Percentiles rank a stretch among this genome's conserved stretches.
phyloP scores from a whole-genome alignment of 2,888 invertebrate genomes.

The Balanococcus diminutus region DNA sequence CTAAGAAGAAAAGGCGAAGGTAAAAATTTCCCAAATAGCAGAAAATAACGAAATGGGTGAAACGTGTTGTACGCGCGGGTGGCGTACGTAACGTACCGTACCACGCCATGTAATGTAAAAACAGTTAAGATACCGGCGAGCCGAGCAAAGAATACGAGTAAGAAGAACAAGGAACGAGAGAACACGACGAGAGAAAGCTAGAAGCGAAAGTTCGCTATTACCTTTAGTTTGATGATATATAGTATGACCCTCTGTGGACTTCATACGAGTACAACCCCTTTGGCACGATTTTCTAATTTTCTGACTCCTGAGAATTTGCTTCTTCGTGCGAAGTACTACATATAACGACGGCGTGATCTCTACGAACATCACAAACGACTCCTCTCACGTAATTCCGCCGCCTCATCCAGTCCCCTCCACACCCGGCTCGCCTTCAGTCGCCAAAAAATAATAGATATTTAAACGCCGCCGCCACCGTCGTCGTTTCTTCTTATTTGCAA shows the following conservation, averaged over 20 bases:
- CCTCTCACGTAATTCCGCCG: constrained; percentile 22
- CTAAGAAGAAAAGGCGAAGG: background rate
- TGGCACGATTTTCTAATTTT: constrained; percentile 51
- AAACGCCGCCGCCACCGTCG: constrained; percentile 9
- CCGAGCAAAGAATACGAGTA: background rate
- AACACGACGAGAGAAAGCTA: background rate
- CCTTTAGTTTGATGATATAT: constrained; percentile 45
- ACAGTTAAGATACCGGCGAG: background rate
- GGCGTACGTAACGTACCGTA: no score
- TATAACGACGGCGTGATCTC: constrained; percentile 40
- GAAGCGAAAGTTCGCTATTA: constrained; percentile 30
- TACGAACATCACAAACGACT: constrained; percentile 6
- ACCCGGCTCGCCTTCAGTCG: background rate
- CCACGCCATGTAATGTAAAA: constrained; percentile 7
- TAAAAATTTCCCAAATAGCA: constrained; percentile 2
- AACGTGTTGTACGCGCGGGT: constrained; percentile 11
- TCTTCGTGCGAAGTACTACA: background rate
- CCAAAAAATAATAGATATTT: constrained; percentile 42
- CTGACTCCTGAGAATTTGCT: constrained; percentile 10
- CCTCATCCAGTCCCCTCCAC: no score
- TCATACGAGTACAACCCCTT: constrained; percentile 34
- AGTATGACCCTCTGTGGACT: constrained; percentile 45
- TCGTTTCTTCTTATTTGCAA: no score
- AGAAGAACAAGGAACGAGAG: background rate
- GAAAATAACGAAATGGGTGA: background rate